A percentile compares a stretch with the other conserved stretches of the same genome.
phyloP scores from a whole-genome alignment of 2,888 invertebrate genomes.

The Spatulosminthurus flaviceps region DNA sequence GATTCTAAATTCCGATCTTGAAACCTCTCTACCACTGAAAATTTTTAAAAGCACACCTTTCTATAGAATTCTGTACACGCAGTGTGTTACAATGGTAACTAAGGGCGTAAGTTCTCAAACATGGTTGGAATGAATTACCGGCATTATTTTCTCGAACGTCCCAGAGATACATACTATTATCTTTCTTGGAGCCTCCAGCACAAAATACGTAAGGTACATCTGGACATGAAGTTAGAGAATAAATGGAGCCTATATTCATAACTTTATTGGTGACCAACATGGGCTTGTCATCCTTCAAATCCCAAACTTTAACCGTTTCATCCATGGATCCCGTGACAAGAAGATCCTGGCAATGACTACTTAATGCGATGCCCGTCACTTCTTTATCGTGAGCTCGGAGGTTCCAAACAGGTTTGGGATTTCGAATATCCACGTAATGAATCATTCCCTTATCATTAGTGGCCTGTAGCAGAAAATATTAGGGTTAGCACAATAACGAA shows the following conservation, averaged over 20 bases:
- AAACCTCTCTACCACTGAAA: slow-evolving; percentile 54
- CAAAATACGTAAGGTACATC: slow-evolving; percentile 84
- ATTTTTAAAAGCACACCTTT: background rate
- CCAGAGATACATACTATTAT: slow-evolving; percentile 76
- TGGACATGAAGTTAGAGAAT: slow-evolving; percentile 79
- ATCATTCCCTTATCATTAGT: slow-evolving; percentile 73
- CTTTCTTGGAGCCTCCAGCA: slow-evolving; percentile 85
- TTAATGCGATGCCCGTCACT: slow-evolving; percentile 75
- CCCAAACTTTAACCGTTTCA: slow-evolving; percentile 74
- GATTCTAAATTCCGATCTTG: slow-evolving; percentile 47
- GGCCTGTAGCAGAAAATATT: slow-evolving; percentile 66
- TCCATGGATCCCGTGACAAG: slow-evolving; percentile 83
- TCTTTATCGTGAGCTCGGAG: slow-evolving; percentile 83
- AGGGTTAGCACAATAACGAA: no score
- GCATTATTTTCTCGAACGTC: slow-evolving; percentile 72
- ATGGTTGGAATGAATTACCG: slow-evolving; percentile 68
- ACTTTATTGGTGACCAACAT: slow-evolving; percentile 69
- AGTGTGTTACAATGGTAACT: background rate
- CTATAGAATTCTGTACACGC: no score
- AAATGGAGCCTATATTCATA: slow-evolving; percentile 76
- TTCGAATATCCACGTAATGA: slow-evolving; percentile 79
- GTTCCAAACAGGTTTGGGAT: slow-evolving; percentile 74
- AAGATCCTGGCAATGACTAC: slow-evolving; percentile 65
- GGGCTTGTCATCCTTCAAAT: slow-evolving; percentile 65
- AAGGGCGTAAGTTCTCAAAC: background rate